These are phyloP conservation scores for Panopea generosa DNA, from an alignment of 2,888 invertebrate genomes.

Conservation along the genomic window DNA sequence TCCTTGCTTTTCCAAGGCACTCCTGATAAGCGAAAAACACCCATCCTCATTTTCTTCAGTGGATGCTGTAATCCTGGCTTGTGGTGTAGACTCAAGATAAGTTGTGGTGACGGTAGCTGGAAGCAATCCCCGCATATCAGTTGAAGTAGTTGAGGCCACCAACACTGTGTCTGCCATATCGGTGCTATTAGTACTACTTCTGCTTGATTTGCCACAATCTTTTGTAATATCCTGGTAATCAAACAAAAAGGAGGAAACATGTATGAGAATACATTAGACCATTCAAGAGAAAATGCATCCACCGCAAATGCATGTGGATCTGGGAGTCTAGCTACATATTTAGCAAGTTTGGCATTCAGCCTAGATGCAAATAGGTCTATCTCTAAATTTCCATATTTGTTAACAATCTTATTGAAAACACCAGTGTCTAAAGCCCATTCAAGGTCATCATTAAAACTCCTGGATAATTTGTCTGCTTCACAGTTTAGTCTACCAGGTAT, in stretches of 20 bases:
- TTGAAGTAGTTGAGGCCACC: constrained; percentile 29
- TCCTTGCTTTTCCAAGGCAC: constrained; percentile 22
- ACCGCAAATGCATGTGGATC: constrained; percentile 10
- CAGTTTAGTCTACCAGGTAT: constrained; percentile 19
- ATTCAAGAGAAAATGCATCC: constrained; percentile 26
- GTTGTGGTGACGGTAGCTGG: constrained; percentile 14
- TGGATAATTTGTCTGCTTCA: constrained; percentile 24
- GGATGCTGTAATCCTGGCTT: constrained; percentile 23
- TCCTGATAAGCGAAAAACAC: constrained; percentile 39
- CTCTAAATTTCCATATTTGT: not conserved
- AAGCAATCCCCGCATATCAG: constrained; percentile 11
- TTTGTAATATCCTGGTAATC: constrained; percentile 14
- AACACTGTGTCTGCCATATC: constrained; percentile 40
- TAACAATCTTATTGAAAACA: not conserved
- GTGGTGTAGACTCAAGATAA: constrained; percentile 19
- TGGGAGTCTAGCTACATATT: constrained; percentile 20
- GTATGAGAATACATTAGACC: constrained; percentile 17
- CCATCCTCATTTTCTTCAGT: constrained; percentile 38
- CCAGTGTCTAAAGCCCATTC: constrained; percentile 6
- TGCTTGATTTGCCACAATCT: constrained; percentile 1
- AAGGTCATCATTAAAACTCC: constrained; percentile 32
- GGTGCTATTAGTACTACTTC: constrained; percentile 11
- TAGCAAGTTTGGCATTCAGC: constrained; percentile 8
- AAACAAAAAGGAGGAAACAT: constrained; percentile 28
- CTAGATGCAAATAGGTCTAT: constrained; percentile 26